Base-by-base conservation (phyloP, 1,140 invertebrate genomes). In the Melanaphis sacchari region DNA sequence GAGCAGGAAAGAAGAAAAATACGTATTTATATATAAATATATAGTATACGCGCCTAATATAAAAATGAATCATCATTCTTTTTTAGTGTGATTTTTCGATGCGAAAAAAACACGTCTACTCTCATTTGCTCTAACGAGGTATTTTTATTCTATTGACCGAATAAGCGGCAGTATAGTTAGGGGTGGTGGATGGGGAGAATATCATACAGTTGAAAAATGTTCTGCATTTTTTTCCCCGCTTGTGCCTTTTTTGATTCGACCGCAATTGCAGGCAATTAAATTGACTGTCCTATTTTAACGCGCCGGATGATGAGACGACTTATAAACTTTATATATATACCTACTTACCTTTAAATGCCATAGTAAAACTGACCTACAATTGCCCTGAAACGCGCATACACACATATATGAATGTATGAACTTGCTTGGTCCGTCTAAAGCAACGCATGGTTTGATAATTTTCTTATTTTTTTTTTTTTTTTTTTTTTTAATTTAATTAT, bases 201-300 rank as follows among this genome's bases (percentile, higher is more conserved):
- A 92, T 92, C 76, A 84, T 92, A 49, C 76, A 84, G 91, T 52
- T 40, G 91, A 92, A 92, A 92, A 84, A 81, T 92, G 52, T 82
- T 84, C 81, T 26, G 43, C 84, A 49, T 40, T 92, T 92, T 92
- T 82, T 76, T 41, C 52, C 15, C 59, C 46, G 11, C 41, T 92
- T 52, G n/a, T 26, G 41, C 21, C 4, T 82, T 92, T 81, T n/a
- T 43, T 38, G 22, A n/a, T 36, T 38, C 49, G 26, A 43, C 40
- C 38, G 40, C 38, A 43, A 52, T 91, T 46, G 59, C 76, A 81
- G 66, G 76, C 76, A 92, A 92, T 92, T 92, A 92, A 92, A 92
- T 49, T 21, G 91, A 92, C 90, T 76, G 54, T 66, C 41, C 66
- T 76, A n/a, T 92, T 92, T 82, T 43, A 26, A 43, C 43, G 21